phyloP scores from a whole-genome alignment of 2,113 vertebrate species.

The Pelmatolapia mariae region DNA sequence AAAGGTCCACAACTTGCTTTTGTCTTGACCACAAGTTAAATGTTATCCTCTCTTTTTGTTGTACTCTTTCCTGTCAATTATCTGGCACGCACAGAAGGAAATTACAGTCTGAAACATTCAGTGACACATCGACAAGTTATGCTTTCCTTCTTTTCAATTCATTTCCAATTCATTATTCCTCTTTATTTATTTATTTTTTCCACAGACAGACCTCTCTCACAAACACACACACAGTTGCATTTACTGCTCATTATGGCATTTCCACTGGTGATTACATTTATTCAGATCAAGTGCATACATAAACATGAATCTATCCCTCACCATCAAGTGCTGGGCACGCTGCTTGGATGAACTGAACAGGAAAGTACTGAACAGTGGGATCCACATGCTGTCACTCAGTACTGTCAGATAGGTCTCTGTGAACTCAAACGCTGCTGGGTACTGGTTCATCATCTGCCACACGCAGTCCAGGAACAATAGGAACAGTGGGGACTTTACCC shows the following conservation, averaged over 20 bases:
- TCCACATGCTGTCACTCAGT: slow-evolving; percentile 85
- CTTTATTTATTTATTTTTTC: background rate
- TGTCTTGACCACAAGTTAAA: background rate
- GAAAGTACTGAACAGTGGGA: slow-evolving; percentile 93
- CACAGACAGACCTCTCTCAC: background rate
- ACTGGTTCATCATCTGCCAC: slow-evolving; percentile 94
- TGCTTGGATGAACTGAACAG: slow-evolving; percentile 92
- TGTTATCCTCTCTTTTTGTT: background rate
- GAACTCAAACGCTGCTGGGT: slow-evolving; percentile 93
- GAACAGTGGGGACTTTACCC: slow-evolving; percentile 85
- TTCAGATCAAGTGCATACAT: background rate
- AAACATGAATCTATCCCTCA: slow-evolving; percentile 48
- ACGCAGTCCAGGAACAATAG: slow-evolving; percentile 92
- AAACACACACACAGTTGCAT: background rate
- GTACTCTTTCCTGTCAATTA: background rate
- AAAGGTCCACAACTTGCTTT: background rate
- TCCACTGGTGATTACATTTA: background rate
- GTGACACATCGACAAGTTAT: background rate
- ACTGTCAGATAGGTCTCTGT: slow-evolving; percentile 89
- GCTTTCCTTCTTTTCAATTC: background rate
- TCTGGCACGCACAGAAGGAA: background rate
- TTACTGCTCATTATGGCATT: background rate
- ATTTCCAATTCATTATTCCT: background rate
- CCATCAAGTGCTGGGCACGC: slow-evolving; percentile 83
- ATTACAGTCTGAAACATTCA: background rate